Conservation (phyloP, 2,113 vertebrate genomes). For the Chiloscyllium plagiosum region DNA sequence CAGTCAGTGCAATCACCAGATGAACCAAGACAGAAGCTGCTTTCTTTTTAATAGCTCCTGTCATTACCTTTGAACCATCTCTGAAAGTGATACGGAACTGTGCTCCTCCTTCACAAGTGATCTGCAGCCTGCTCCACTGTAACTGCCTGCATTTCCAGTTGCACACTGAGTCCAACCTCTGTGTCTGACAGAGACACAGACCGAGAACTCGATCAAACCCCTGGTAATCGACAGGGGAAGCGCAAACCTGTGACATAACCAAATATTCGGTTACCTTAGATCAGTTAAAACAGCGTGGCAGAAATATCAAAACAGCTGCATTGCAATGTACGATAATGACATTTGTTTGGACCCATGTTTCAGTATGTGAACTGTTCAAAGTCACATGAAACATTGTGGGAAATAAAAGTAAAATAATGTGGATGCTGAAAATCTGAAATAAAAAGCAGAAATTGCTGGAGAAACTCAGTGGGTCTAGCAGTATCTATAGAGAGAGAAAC, state of each 20-base stretch:
- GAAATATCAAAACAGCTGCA: not conserved
- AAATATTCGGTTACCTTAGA: not conserved
- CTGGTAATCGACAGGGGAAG: slow-evolving; percentile 53
- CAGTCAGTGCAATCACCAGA: not conserved
- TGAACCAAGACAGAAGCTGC: not conserved
- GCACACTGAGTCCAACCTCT: slow-evolving; percentile 51
- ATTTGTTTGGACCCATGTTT: not conserved
- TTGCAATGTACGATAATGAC: not conserved
- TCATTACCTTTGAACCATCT: not conserved
- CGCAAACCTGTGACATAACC: slow-evolving; percentile 65
- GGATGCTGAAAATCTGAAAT: not conserved
- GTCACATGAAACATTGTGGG: not conserved
- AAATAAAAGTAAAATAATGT: not conserved
- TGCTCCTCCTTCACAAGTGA: slow-evolving; percentile 49
- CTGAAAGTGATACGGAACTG: slow-evolving; percentile 44
- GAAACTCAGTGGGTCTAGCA: not conserved
- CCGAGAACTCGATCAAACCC: slow-evolving; percentile 72
- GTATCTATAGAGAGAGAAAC: not conserved
- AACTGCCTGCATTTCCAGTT: slow-evolving; percentile 53
- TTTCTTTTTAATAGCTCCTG: not conserved
- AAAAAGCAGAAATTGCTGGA: not conserved
- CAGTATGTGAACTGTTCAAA: not conserved
- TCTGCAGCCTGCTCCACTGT: slow-evolving; percentile 46
- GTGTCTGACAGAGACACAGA: slow-evolving; percentile 67
- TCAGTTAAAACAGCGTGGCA: not conserved